Base-by-base conservation (phyloP, 2,113 vertebrate species). In the Ictalurus punctatus region DNA sequence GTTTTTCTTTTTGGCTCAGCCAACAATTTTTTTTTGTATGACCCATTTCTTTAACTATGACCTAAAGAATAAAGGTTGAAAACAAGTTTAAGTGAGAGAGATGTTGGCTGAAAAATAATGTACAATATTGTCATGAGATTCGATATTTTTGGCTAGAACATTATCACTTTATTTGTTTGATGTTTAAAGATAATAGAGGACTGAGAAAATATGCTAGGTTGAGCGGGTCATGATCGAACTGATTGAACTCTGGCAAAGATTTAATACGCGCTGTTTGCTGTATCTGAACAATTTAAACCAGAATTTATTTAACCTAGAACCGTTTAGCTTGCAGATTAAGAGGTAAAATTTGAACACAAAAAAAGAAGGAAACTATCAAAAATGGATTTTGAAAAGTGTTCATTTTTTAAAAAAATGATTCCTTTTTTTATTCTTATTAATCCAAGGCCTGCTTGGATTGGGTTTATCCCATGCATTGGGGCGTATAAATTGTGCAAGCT, bases 1-100 rank as follows among this genome's bases (percentile, higher is more conserved):
- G 8, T 87, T 87, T 78, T 27, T 80, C 44, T 69, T 82, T 82
- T 37, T 37, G 48, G n/a, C 67, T 44, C 23, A 73, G 52, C 54
- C 78, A 80, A 40, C 14, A 37, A 27, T 5, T 40, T 54, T 85
- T 40, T 86, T 85, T n/a, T n/a, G n/a, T 44, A 86, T 63, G 58
- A 40, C 17, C 81, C 17, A 40, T 6, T 61, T 40, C 16, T 23
- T 82, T 83, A 27, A 83, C 58, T 63, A 63, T 83, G 34, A 63
- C 81, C 56, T 61, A 37, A 61, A 59, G 56, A 58, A 21, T 54
- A 27, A 54, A 37, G 27, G 58, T 44, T 83, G 59, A 63, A 67
- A 84, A n/a, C 10, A 34, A 19, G 23, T 25, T 85, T 73, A 6
- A 34, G 30, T 19, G 19, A 44, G 27, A 44, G 10, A 40, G 19